Base-by-base conservation (phyloP, 1,140 invertebrate species). In the Dendrolimus kikuchii region DNA sequence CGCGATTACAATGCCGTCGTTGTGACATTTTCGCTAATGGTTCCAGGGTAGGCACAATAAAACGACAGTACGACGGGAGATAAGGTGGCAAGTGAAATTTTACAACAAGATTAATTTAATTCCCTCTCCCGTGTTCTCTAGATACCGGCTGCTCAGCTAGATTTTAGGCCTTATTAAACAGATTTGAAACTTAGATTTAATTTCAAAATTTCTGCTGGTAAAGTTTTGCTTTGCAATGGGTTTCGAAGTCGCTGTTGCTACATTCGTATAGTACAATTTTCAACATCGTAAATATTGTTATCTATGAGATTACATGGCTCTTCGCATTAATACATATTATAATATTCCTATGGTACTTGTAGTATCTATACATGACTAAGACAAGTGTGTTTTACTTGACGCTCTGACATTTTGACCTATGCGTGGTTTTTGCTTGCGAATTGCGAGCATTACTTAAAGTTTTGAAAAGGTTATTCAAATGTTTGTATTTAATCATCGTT, bases 11-110 rank as follows among this genome's bases (percentile, higher is more conserved):
- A 86, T 86, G 78, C 78, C 71, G 53, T 56, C 71, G 73, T 71
- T 76, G 76, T 83, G 81, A 86, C 82, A 86, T 86, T 86, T 81
- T 83, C 78, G 78, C 80, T 86, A 86, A 86, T 83, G 82, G 82
- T 86, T 81, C 66, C 75, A 77, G 77, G 80, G 80, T 75, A 78
- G 77, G 80, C 76, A 86, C 80, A 83, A 83, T 86, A 82, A 85
- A 83, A 79, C 73, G 82, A 83, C 81, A 86, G 81, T 81, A 81
- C 77, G 70, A 77, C 77, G 66, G 66, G 70, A 83, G 80, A 86
- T 86, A 86, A 81, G 82, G 82, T 81, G 71, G 77, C 70, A 81
- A 86, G 74, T 81, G 82, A 86, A 86, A 86, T 83, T 86, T 83
- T 75, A 81, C 64, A 73, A 71, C 72, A 69, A 77, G 72, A 83